Conservation (phyloP, 2,113 vertebrate species). For the Tychaedon coryphoeus region DNA sequence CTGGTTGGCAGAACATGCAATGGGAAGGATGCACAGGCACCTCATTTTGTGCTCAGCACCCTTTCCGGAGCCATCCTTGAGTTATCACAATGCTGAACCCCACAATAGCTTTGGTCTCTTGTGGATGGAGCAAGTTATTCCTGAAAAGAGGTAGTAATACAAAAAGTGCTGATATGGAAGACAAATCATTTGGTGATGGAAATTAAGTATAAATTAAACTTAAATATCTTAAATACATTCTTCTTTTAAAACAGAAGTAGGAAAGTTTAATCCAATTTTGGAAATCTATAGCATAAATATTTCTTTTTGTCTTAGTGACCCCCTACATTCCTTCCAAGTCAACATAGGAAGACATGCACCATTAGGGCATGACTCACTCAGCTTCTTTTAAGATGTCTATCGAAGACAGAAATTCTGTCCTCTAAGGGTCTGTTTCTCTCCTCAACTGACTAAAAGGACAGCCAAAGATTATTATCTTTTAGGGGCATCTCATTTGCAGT, state of each 20-base stretch:
- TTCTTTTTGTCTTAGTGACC: neutral
- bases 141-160: neutral
- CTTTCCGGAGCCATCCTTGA: neutral
- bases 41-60: neutral
- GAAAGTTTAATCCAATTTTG: neutral
- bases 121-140: neutral
- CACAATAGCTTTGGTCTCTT: neutral
- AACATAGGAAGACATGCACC: neutral
- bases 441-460: neutral
- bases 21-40: neutral
- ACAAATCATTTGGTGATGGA: neutral
- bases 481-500: neutral
- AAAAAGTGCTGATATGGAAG: neutral
- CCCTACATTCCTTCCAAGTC: neutral
- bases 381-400: neutral
- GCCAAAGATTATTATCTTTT: neutral
- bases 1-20: rapidly evolving
- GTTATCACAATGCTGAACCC: neutral
- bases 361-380: neutral
- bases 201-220: neutral
- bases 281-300: neutral
- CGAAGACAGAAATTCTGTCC: neutral
- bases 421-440: neutral
- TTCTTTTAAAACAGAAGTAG: neutral
- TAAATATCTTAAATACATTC: neutral